Base-by-base conservation (phyloP, 2,113 vertebrate genomes). In the Oophaga pumilio region DNA sequence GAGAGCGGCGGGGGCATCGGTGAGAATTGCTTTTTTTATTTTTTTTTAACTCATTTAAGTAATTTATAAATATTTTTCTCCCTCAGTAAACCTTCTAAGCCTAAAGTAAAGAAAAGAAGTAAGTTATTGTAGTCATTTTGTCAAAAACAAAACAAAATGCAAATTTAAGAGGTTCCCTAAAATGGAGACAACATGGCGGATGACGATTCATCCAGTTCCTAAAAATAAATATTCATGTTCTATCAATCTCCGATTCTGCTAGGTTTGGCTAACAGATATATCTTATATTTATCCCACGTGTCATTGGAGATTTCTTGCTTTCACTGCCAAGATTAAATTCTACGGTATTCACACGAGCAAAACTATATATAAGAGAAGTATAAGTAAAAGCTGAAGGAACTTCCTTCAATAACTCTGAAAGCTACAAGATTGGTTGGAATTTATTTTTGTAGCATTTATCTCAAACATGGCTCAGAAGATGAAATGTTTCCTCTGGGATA, bases 191-290 rank as follows among this genome's bases (percentile, higher is more conserved):
- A 1, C 43, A 13, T 73, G 69, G 7, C 69, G 9, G 3, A 69
- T 14, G 33, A 1, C 11, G 1, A 20, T 15, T 73, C 11, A 28
- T 43, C 10, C 10, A 73, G 28, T 18, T 49, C 28, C 33, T 73
- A 49, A 73, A 73, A 43, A 8, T 2, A 66, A 66, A 68, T 77
- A 73, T 84, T 59, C 82, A 84, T 33, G 11, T 43, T 49, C 28
- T 66, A n/a, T 43, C 52, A 57, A 17, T 74, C 52, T 74, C 17
- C 66, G 20, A n/a, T 73, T 33, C 53, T n/a, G 8, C 68, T 14
- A 52, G 8, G 43, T 83, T 82, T 68, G 81, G 81, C 62, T 26
- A 83, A 69, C 81, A 83, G 62, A 64, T 83, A 64, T 83, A 83
- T 69, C 43, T 83, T 18, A 53, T 52, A 83, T 83, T 83, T 83